Conservation (phyloP, 1,140 invertebrate species). For the Cotesia typhae region DNA sequence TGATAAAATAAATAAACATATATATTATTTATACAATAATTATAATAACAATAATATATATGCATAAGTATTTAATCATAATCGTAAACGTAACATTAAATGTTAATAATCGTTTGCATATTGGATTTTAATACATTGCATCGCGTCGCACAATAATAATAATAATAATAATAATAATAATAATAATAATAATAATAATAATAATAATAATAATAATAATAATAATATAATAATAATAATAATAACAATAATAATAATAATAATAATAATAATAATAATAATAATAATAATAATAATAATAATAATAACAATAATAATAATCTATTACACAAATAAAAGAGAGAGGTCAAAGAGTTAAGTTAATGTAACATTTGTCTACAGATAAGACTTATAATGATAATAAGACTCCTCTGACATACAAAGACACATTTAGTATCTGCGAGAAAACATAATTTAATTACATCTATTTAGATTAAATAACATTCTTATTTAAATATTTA, state of each 20-base stretch:
- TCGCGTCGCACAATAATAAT: conserved; percentile 26
- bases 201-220: not conserved
- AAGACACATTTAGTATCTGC: conserved; percentile 7
- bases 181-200: not conserved
- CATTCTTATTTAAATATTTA: conserved; percentile 31
- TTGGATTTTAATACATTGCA: conserved; percentile 10
- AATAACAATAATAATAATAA: not conserved
- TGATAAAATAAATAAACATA: too few species aligned
- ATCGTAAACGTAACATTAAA: conserved; percentile 8
- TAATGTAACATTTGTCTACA: too few species aligned
- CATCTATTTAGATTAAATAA: not conserved
- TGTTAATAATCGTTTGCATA: not conserved
- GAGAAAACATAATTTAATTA: conserved; percentile 22
- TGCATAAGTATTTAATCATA: conserved; percentile 7
- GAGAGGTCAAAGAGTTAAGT: too few species aligned
- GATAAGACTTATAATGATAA: too few species aligned
- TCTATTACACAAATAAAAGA: not conserved
- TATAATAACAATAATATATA: conserved; percentile 2
- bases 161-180: not conserved
- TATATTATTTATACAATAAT: not conserved
- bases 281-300: not conserved
- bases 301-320: not conserved
- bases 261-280: not conserved
- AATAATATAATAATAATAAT: not conserved
- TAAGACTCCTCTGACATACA: too few species aligned